Percentiles rank a stretch among this genome's conserved stretches.
Conservation (phyloP, 2,113 vertebrate species). For the Tauraco erythrolophus region DNA sequence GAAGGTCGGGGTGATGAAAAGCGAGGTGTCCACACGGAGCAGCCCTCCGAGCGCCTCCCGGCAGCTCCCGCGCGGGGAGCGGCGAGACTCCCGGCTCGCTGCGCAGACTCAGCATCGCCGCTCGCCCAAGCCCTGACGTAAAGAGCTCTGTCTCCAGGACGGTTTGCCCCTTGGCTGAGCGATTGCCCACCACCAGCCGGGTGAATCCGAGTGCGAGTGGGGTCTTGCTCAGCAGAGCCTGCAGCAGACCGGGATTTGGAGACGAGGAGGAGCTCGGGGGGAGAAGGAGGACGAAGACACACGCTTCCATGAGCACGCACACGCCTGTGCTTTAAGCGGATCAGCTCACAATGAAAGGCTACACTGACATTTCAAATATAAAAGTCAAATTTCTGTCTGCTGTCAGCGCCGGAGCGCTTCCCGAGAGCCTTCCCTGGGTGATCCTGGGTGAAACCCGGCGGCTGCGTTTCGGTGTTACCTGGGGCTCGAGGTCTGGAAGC, state of each 20-base stretch:
- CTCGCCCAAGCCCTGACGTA: constrained; percentile 12
- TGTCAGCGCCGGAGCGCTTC: neutral
- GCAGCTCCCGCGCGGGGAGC: neutral
- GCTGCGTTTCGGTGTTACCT: neutral
- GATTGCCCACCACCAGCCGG: rapidly evolving
- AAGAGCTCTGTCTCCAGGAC: neutral
- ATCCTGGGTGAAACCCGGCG: neutral
- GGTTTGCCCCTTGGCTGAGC: neutral
- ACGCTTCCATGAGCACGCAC: rapidly evolving
- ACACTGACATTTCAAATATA: neutral
- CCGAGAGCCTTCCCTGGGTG: neutral
- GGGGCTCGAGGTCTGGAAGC: neutral
- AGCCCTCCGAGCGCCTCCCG: rapidly evolving
- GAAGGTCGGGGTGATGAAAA: neutral
- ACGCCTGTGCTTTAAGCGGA: neutral
- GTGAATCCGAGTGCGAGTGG: rapidly evolving
- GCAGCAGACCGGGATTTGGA: neutral
- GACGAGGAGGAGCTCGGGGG: neutral
- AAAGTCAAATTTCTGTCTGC: neutral
- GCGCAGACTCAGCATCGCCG: neutral
- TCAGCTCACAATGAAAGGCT: neutral
- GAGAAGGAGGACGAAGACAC: neutral
- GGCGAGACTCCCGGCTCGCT: neutral
- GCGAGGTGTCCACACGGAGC: rapidly evolving
- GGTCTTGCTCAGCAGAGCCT: neutral